phyloP scores from a whole-genome alignment of 1,140 invertebrate species.

The Bombus terrestris region DNA sequence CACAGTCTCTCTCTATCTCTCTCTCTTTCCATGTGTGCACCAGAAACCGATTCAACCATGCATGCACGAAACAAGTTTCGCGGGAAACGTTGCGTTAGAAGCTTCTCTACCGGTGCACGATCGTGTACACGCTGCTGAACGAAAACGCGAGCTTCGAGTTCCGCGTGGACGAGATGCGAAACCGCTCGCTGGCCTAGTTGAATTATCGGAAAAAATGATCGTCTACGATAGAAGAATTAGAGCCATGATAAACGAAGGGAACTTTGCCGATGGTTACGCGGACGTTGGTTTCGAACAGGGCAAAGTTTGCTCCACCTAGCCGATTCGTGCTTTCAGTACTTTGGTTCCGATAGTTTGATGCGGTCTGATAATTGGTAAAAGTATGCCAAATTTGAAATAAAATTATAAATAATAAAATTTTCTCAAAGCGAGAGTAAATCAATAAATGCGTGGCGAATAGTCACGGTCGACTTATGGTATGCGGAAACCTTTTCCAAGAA shows the following conservation, averaged over 20 bases:
- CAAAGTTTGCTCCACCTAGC: background rate
- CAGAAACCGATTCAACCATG: slow-evolving; percentile 37
- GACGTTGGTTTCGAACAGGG: background rate
- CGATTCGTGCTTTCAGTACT: background rate
- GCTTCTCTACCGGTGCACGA: background rate
- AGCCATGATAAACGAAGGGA: background rate
- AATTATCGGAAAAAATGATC: slow-evolving; percentile 25
- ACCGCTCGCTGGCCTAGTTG: background rate
- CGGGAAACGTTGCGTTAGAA: slow-evolving; percentile 31
- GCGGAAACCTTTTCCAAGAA: too few species aligned
- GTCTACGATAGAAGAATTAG: background rate
- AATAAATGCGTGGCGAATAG: too few species aligned
- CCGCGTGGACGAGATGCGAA: background rate
- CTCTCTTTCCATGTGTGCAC: background rate
- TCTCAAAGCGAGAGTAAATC: background rate
- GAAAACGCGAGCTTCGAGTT: background rate
- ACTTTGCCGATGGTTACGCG: background rate
- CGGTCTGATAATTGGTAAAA: background rate
- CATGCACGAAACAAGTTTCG: slow-evolving; percentile 37
- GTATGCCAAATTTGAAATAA: background rate
- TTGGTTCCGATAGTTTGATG: background rate
- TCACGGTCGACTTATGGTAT: too few species aligned
- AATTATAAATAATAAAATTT: background rate
- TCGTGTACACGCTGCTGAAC: background rate
- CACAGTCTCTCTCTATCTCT: background rate